Conservation (phyloP, 1,140 invertebrate genomes). For the Capitella teleta region DNA sequence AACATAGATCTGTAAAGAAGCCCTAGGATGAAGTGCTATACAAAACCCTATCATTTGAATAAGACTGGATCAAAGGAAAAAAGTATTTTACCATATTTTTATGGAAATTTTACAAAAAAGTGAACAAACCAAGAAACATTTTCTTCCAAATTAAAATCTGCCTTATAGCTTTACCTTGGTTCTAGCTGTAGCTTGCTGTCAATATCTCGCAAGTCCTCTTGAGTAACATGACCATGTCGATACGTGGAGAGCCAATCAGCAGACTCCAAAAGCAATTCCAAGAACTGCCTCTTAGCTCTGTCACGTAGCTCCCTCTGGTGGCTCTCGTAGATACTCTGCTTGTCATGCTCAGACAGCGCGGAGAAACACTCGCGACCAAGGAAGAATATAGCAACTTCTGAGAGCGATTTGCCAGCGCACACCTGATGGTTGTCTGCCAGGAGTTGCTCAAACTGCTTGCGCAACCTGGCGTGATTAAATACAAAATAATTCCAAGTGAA, state of each 20-base stretch:
- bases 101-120: no score
- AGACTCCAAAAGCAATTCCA: conserved; percentile 86
- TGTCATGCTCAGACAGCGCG: conserved; percentile 75
- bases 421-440: conserved; percentile 82
- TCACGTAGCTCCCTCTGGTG: conserved; percentile 84
- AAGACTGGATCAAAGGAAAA: no score
- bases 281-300: conserved; percentile 80
- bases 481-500: background rate
- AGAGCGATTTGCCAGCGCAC: conserved; percentile 74
- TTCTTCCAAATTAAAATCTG: no score
- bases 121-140: no score
- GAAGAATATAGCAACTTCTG: conserved; percentile 84
- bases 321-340: conserved; percentile 84
- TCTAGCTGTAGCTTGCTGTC: conserved; percentile 5
- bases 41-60: no score
- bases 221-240: conserved; percentile 59
- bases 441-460: conserved; percentile 79
- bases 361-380: conserved; percentile 92
- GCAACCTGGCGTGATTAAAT: conserved; percentile 33
- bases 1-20: no score
- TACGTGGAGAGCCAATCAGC: conserved; percentile 69
- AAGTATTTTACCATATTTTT: no score
- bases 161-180: no score
- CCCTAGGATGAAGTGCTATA: no score
- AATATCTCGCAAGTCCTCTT: conserved; percentile 10